phyloP scores from a whole-genome alignment of 2,888 invertebrate genomes.

The Brenthis daphne region DNA sequence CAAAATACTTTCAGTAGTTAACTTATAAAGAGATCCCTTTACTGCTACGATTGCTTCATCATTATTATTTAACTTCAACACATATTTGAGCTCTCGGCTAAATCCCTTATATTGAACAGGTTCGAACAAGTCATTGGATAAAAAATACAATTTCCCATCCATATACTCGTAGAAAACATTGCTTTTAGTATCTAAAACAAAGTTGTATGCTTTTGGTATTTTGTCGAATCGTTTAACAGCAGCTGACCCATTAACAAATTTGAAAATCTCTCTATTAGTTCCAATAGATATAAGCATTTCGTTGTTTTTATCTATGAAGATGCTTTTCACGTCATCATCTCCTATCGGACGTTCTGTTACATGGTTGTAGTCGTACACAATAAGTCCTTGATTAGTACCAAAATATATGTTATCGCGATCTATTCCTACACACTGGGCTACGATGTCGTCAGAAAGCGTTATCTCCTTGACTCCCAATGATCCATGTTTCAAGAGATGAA shows the following conservation, averaged over 20 bases:
- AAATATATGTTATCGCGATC: slow-evolving; percentile 68
- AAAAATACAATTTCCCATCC: slow-evolving; percentile 71
- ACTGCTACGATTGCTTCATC: slow-evolving; percentile 72
- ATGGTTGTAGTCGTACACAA: slow-evolving; percentile 65
- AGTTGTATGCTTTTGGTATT: slow-evolving; percentile 71
- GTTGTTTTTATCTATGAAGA: slow-evolving; percentile 68
- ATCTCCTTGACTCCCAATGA: slow-evolving; percentile 68
- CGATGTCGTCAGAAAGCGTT: slow-evolving; percentile 64
- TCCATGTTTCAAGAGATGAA: slow-evolving; percentile 67
- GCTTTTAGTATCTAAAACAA: slow-evolving; percentile 65
- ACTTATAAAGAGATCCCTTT: slow-evolving; percentile 64
- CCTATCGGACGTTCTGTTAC: slow-evolving; percentile 73
- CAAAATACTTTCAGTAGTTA: slow-evolving; percentile 62
- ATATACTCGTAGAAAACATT: slow-evolving; percentile 72
- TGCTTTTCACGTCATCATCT: slow-evolving; percentile 69
- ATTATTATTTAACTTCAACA: slow-evolving; percentile 62
- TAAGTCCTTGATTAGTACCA: slow-evolving; percentile 71
- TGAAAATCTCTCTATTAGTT: slow-evolving; percentile 65
- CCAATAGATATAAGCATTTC: slow-evolving; percentile 74
- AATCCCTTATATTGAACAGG: slow-evolving; percentile 75
- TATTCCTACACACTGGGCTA: slow-evolving; percentile 68
- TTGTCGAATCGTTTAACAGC: slow-evolving; percentile 70
- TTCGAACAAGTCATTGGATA: slow-evolving; percentile 64
- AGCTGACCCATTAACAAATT: slow-evolving; percentile 67
- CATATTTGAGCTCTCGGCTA: slow-evolving; percentile 69